Conservation (phyloP, 1,140 invertebrate genomes). For the Heliconius hewitsoni region DNA sequence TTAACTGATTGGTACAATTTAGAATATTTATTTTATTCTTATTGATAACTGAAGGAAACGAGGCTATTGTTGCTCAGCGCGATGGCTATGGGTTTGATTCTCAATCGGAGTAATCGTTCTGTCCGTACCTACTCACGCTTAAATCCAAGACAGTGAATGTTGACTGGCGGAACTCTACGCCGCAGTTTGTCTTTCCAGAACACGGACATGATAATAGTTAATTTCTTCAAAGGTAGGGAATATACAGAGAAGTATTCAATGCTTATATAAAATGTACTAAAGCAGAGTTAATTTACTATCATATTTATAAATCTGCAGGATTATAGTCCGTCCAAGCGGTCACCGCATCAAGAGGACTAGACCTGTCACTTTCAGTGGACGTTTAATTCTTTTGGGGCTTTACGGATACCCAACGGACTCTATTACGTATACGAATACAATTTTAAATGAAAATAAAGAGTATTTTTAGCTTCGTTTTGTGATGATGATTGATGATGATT, state of each 20-base stretch:
- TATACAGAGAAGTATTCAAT: neutral
- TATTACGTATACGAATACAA: constrained; percentile 20
- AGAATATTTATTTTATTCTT: too few species aligned
- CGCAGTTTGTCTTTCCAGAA: neutral
- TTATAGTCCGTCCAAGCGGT: constrained; percentile 13
- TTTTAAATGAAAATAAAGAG: neutral
- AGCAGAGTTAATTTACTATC: neutral
- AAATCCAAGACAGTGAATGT: neutral
- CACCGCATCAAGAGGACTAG: constrained; percentile 27
- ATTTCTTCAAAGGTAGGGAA: neutral
- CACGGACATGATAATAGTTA: neutral
- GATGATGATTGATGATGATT: too few species aligned
- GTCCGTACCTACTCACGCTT: neutral
- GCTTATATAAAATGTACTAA: neutral
- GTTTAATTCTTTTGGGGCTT: constrained; percentile 26
- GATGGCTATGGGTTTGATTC: too few species aligned
- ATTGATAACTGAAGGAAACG: too few species aligned
- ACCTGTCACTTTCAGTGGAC: constrained; percentile 23
- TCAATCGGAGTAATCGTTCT: too few species aligned
- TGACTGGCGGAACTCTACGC: neutral
- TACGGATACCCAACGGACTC: neutral
- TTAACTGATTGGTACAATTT: neutral
- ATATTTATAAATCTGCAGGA: constrained; percentile 11
- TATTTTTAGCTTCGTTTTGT: neutral
- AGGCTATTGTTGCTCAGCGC: too few species aligned